Conservation (phyloP, 2,113 vertebrate genomes). For the Protomyctophum bolini region DNA sequence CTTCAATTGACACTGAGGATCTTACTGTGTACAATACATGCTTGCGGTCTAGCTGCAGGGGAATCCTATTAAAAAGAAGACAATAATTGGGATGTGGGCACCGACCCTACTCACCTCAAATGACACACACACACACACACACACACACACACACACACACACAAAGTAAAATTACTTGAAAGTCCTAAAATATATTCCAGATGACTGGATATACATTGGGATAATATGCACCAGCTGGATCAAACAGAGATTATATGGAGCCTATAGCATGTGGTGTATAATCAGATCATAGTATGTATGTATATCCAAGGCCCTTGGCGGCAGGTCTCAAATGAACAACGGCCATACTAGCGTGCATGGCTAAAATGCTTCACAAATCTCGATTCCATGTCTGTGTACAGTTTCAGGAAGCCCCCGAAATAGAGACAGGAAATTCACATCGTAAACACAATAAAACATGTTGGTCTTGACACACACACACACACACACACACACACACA, state of each 20-base stretch:
- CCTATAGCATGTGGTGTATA: not conserved
- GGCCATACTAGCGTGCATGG: not conserved
- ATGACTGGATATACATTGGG: not conserved
- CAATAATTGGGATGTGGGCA: too few relatives aligned
- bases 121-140: too few relatives aligned
- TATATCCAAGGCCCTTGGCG: not conserved
- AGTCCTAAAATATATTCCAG: not conserved
- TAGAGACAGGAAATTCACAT: constrained; percentile 65
- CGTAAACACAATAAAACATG: constrained; percentile 57
- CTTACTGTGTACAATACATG: too few relatives aligned
- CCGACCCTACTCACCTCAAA: too few relatives aligned
- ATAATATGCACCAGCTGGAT: not conserved
- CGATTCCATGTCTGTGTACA: constrained; percentile 45
- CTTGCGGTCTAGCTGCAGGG: too few relatives aligned
- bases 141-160: too few relatives aligned
- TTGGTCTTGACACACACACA: not conserved
- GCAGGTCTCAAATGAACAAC: constrained; percentile 7
- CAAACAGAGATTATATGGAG: not conserved
- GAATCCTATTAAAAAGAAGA: too few relatives aligned
- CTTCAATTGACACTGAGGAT: not conserved
- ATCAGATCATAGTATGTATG: not conserved
- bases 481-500: not conserved
- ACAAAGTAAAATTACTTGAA: too few relatives aligned
- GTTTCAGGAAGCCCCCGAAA: constrained; percentile 65
- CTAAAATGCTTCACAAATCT: constrained; percentile 6